A percentile compares a stretch with the other conserved stretches of the same genome.
Conservation (phyloP, 2,113 vertebrate species). For the Amazona vittata region DNA sequence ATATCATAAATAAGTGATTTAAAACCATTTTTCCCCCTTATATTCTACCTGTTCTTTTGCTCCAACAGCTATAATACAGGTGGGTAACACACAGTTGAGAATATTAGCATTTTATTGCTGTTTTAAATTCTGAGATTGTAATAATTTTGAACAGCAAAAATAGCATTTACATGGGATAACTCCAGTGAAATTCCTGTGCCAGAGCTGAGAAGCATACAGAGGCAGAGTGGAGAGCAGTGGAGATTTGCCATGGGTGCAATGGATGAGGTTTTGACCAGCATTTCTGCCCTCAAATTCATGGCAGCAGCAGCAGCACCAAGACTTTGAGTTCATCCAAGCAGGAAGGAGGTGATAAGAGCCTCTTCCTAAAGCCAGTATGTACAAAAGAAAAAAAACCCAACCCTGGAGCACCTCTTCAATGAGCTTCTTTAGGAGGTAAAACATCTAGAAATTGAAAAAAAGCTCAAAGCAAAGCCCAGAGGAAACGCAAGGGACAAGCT, state of each 20-base stretch:
- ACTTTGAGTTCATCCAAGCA: neutral
- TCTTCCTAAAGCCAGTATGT: neutral
- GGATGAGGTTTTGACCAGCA: accelerated
- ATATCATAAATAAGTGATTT: neutral
- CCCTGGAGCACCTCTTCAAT: neutral
- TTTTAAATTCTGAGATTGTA: neutral
- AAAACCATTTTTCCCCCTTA: neutral
- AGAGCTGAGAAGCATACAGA: neutral
- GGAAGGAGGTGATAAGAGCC: accelerated
- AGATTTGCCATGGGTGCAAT: neutral
- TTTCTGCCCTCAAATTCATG: neutral
- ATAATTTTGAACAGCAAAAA: neutral
- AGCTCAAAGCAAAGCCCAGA: neutral
- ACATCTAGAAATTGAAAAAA: neutral
- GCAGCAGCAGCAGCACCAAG: accelerated
- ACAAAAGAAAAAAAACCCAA: neutral
- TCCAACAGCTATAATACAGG: neutral
- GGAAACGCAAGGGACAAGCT: accelerated
- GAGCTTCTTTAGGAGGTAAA: neutral
- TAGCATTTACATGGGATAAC: neutral
- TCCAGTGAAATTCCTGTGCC: neutral
- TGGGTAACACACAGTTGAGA: neutral
- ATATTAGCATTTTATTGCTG: neutral
- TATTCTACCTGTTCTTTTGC: neutral
- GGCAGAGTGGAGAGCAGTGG: neutral